A percentile compares a stretch with the other conserved stretches of the same genome.
phyloP scores from a whole-genome alignment of 2,888 invertebrate species.

The Volucella zonaria region DNA sequence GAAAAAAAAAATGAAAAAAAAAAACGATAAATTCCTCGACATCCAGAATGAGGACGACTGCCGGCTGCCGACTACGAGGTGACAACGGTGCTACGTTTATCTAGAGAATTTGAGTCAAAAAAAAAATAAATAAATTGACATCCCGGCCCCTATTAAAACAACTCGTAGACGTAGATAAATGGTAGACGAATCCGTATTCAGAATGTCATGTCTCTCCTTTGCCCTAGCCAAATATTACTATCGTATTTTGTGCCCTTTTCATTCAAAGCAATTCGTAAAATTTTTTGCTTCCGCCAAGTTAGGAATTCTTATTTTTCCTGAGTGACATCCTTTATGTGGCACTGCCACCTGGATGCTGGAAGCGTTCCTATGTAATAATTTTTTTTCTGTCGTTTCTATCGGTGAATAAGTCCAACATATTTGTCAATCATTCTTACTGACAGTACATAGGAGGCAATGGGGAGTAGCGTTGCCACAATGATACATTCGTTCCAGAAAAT shows the following conservation, averaged over 20 bases:
- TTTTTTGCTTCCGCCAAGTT: conserved; percentile 6
- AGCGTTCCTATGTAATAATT: conserved; percentile 37
- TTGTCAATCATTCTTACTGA: conserved; percentile 25
- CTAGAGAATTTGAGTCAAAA: background rate
- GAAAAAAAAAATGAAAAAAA: conserved; percentile 46
- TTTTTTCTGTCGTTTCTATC: conserved; percentile 46
- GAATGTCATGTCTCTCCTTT: conserved; percentile 43
- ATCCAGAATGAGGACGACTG: conserved; percentile 14
- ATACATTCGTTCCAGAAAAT: no score
- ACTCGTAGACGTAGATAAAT: conserved; percentile 51
- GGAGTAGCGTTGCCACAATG: no score
- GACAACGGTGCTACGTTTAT: conserved; percentile 34
- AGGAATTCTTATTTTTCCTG: conserved; percentile 7
- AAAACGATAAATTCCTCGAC: conserved; percentile 43
- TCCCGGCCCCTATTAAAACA: conserved; percentile 46
- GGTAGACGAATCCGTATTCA: conserved; percentile 24
- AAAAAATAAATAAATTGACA: conserved; percentile 41
- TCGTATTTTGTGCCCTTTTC: conserved; percentile 21
- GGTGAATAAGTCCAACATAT: conserved; percentile 44
- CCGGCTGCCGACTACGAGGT: background rate
- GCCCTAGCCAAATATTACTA: conserved; percentile 46
- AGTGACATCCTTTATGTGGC: conserved; percentile 31
- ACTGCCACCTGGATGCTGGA: conserved; percentile 31
- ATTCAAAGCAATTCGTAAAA: background rate
- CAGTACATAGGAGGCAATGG: no score